Conservation (phyloP, 1,140 invertebrate genomes). For the Mizuhopecten yessoensis region DNA sequence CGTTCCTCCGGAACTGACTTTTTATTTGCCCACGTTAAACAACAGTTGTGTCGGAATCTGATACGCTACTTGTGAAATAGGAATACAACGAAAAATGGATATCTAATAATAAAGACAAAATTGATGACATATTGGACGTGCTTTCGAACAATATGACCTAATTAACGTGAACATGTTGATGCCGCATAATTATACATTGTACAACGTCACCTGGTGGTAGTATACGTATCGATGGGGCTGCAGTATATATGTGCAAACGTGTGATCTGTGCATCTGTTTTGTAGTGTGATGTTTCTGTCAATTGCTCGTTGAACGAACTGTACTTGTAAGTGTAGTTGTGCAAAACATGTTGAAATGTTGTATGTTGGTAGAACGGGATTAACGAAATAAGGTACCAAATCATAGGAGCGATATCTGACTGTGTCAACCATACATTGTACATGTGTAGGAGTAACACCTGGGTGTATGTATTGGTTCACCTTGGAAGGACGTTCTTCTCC, state of each 20-base stretch:
- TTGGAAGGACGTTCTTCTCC: no score
- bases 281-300: neutral
- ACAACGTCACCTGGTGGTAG: neutral
- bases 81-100: no score
- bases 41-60: no score
- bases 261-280: neutral
- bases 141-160: no score
- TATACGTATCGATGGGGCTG: neutral
- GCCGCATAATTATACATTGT: neutral
- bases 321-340: neutral
- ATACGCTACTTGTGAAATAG: no score
- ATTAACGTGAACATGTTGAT: no score
- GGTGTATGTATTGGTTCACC: no score
- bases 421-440: neutral
- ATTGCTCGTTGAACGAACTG: neutral
- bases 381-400: no score
- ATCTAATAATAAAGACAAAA: neutral
- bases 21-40: no score
- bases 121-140: neutral
- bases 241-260: neutral
- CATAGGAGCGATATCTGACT: no score
- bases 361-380: neutral
- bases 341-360: neutral
- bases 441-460: no score
- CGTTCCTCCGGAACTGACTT: no score